Evolutionary conservation across 2,113 vertebrate genomes (phyloP).

Genomic region (Symphodus melops): DNA sequence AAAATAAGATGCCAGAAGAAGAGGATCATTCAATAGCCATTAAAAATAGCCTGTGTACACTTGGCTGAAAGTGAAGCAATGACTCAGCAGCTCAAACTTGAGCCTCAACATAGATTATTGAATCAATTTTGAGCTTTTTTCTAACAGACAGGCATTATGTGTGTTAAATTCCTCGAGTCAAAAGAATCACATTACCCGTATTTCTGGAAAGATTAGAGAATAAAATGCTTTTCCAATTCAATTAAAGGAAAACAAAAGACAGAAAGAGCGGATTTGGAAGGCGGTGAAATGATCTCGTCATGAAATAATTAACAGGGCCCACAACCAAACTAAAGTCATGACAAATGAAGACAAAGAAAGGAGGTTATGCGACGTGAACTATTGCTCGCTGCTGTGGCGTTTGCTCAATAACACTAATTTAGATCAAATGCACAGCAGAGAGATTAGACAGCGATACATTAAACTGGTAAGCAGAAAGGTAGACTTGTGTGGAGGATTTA

Average conservation of each 20-base stretch:
- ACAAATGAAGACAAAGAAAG: neutral
- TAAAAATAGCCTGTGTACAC: slow-evolving; percentile 23
- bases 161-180: neutral
- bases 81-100: slow-evolving; percentile 29
- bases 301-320: slow-evolving; percentile 3
- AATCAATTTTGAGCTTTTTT: neutral
- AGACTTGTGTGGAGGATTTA: slow-evolving; percentile 20
- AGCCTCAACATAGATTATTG: slow-evolving; percentile 30
- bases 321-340: neutral
- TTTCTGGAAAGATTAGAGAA: neutral
- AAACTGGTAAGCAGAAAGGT: slow-evolving; percentile 20
- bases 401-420: slow-evolving; percentile 22
- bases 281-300: neutral
- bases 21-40: slow-evolving; percentile 17
- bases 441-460: slow-evolving; percentile 21
- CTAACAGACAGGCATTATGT: neutral
- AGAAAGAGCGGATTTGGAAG: neutral
- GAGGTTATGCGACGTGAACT: neutral
- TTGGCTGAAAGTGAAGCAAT: slow-evolving; percentile 21
- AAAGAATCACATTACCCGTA: neutral
- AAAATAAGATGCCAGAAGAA: slow-evolving; percentile 5
- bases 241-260: neutral
- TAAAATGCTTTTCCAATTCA: neutral
- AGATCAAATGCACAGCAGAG: slow-evolving; percentile 42
- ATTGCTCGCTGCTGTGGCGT: slow-evolving; percentile 9